phyloP scores from a whole-genome alignment of 2,113 vertebrate genomes.

The Nibea albiflora region DNA sequence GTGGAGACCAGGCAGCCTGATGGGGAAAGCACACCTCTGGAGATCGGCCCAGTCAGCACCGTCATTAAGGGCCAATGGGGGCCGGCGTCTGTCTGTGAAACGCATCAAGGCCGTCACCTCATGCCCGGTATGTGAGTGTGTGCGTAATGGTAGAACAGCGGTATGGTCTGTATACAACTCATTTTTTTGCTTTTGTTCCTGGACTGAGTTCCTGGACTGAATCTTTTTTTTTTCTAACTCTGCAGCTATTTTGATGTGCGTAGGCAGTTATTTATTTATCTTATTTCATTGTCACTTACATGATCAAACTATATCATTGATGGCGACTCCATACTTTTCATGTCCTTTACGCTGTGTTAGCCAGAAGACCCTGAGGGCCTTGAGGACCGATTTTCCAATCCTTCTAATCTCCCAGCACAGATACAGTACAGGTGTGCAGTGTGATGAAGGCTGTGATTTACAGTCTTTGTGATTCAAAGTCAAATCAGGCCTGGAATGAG shows the following conservation, averaged over 20 bases:
- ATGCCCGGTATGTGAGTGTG: conserved; percentile 20
- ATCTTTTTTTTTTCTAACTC: not conserved
- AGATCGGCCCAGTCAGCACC: conserved; percentile 55
- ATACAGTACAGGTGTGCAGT: conserved; percentile 34
- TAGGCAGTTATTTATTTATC: not conserved
- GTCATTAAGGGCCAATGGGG: conserved; percentile 38
- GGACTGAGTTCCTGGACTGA: not conserved
- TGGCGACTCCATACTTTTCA: not conserved
- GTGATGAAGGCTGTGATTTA: conserved; percentile 1
- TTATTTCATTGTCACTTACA: not conserved
- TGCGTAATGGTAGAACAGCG: not conserved
- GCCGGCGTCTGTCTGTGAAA: conserved; percentile 58
- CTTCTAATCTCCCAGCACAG: conserved; percentile 1
- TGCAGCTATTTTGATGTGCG: not conserved
- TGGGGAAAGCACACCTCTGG: conserved; percentile 74
- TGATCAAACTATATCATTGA: not conserved
- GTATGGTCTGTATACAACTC: not conserved
- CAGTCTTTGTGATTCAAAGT: conserved; percentile 18
- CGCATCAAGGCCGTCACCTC: conserved; percentile 50
- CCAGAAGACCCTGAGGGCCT: conserved; percentile 56
- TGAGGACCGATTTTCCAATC: conserved; percentile 37
- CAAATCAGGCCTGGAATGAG: conserved; percentile 45
- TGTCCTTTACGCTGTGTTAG: not conserved
- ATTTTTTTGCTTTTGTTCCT: conserved; percentile 15
- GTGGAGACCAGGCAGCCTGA: conserved; percentile 44